Evolutionary conservation across 2,797 vertebrate species (phyloP).

Genomic region (Selene dorsalis): DNA sequence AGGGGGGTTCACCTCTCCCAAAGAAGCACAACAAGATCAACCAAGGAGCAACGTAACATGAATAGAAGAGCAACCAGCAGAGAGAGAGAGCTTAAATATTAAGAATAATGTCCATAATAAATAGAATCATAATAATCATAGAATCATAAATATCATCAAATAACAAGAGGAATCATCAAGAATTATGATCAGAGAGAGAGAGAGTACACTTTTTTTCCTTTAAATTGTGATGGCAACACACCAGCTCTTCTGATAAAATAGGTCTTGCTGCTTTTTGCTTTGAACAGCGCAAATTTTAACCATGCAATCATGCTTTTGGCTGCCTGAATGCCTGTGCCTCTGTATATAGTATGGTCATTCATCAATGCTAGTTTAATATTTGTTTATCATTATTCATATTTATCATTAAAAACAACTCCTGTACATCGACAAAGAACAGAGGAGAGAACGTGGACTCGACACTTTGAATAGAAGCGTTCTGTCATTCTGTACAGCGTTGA

Average conservation of each 20-base stretch:
- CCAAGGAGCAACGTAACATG: constrained; percentile 80
- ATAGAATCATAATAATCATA: constrained; percentile 83
- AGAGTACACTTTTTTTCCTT: constrained; percentile 78
- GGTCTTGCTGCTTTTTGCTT: constrained; percentile 75
- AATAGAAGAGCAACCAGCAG: constrained; percentile 82
- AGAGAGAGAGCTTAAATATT: constrained; percentile 80
- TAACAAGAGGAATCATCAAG: constrained; percentile 83
- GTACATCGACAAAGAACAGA: constrained; percentile 80
- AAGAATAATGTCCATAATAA: constrained; percentile 85
- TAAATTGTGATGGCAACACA: constrained; percentile 77
- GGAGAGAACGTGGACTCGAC: constrained; percentile 68
- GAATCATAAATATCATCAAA: constrained; percentile 82
- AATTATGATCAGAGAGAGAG: constrained; percentile 70
- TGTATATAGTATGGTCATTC: constrained; percentile 83
- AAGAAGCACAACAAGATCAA: constrained; percentile 85
- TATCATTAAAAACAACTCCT: constrained; percentile 80
- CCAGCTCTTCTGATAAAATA: constrained; percentile 69
- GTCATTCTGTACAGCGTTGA: constrained; percentile 78
- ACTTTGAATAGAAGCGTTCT: constrained; percentile 69
- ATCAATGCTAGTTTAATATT: constrained; percentile 77
- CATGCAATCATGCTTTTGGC: constrained; percentile 88
- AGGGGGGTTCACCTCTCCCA: constrained; percentile 79
- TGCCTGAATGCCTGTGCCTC: constrained; percentile 81
- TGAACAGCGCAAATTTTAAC: constrained; percentile 79
- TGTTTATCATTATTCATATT: constrained; percentile 74